These are phyloP conservation scores for Drosophila flavopinicola DNA, from an alignment of 2,888 invertebrate species.

Conservation along the genomic window DNA sequence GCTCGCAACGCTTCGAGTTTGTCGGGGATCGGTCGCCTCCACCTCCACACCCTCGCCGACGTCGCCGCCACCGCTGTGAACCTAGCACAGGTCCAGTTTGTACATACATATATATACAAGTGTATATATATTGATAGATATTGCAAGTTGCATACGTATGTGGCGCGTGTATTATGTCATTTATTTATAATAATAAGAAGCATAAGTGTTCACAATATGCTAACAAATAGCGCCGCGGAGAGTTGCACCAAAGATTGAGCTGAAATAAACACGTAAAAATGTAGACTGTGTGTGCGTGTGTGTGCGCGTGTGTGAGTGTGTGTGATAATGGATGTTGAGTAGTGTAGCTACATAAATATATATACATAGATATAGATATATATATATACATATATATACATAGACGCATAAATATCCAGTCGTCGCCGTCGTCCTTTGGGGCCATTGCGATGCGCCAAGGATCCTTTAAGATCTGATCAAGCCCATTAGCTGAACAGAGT, in stretches of 20 bases:
- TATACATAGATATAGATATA: too few relatives aligned
- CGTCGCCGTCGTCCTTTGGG: conserved; percentile 34
- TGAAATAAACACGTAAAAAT: conserved; percentile 68
- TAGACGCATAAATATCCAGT: conserved; percentile 24
- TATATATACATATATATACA: conserved; percentile 20
- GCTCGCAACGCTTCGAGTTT: conserved; percentile 29
- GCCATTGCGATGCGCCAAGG: conserved; percentile 38
- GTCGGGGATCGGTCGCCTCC: conserved; percentile 50
- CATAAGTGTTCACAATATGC: conserved; percentile 54
- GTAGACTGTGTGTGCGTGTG: conserved; percentile 61
- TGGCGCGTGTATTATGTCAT: conserved; percentile 75
- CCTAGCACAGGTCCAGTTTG: conserved; percentile 69
- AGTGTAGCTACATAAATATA: conserved; percentile 42
- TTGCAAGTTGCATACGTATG: conserved; percentile 63
- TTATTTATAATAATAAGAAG: conserved; percentile 70
- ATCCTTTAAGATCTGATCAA: conserved; percentile 27
- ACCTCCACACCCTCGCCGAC: conserved; percentile 34
- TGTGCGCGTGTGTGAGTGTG: conserved; percentile 37
- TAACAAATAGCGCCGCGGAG: conserved; percentile 48
- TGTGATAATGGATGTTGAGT: conserved; percentile 69
- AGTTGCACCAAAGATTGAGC: conserved; percentile 61
- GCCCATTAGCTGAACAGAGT: conserved; percentile 19
- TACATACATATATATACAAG: conserved; percentile 39
- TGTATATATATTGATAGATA: conserved; percentile 33
- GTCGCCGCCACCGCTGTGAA: conserved; percentile 30